Evolutionary conservation across 2,888 invertebrate genomes (phyloP).

Genomic region (Andricus curvator): DNA sequence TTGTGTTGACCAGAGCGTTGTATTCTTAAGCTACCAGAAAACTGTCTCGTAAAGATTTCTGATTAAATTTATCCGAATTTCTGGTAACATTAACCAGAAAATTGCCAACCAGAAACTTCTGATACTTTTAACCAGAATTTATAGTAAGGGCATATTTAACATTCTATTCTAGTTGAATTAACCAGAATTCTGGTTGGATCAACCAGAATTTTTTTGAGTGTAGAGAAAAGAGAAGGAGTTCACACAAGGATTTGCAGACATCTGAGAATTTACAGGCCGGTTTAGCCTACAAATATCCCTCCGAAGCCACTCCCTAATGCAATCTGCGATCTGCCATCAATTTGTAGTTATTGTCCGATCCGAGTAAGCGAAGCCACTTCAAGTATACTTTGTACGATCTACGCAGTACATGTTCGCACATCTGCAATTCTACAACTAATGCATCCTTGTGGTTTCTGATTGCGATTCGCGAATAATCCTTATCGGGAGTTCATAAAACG

Average conservation of each 20-base stretch:
- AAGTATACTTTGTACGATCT: constrained; percentile 27
- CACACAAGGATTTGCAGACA: not conserved
- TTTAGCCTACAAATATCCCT: constrained; percentile 16
- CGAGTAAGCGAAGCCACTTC: constrained; percentile 32
- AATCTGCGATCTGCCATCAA: constrained; percentile 39
- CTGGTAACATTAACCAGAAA: no score
- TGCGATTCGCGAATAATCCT: constrained; percentile 28
- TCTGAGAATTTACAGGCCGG: constrained; percentile 28
- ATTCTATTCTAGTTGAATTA: no score
- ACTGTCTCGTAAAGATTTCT: no score
- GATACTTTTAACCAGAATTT: no score
- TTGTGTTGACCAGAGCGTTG: no score
- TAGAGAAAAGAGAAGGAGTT: constrained; percentile 7
- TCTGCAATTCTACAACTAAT: constrained; percentile 4
- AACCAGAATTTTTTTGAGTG: not conserved
- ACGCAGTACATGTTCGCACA: constrained; percentile 13
- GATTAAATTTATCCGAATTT: no score
- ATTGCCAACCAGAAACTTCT: no score
- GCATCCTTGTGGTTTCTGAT: constrained; percentile 18
- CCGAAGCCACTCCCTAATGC: constrained; percentile 36
- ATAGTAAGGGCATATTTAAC: no score
- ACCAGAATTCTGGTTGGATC: no score
- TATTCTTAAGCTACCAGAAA: no score
- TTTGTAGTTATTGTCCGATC: constrained; percentile 39
- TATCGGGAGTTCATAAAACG: constrained; percentile 34